Percentiles rank a stretch among this genome's conserved stretches.
Evolutionary conservation across 1,140 invertebrate genomes (phyloP).

Genomic region (Drosophila ohnishii): DNA sequence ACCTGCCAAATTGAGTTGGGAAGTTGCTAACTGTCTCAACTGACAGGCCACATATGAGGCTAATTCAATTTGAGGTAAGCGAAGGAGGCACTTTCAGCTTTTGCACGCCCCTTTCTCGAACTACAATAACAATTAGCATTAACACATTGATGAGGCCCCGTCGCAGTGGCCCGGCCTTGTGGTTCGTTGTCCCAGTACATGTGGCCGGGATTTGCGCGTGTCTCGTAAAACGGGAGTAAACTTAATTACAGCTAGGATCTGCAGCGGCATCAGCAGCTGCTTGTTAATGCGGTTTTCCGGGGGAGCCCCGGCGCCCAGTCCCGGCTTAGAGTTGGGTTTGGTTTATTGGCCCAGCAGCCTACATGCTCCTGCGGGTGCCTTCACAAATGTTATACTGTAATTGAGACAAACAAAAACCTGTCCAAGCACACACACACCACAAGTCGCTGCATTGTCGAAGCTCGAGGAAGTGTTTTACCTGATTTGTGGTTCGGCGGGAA

Average conservation of each 20-base stretch:
- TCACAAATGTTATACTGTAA: constrained; percentile 65
- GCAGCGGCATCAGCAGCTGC: constrained; percentile 39
- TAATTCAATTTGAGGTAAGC: constrained; percentile 72
- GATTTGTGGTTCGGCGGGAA: constrained; percentile 24
- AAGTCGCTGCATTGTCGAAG: constrained; percentile 15
- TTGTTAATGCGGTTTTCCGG: constrained; percentile 59
- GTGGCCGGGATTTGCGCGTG: constrained; percentile 48
- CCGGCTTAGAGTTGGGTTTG: constrained; percentile 29
- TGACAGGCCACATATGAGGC: constrained; percentile 54
- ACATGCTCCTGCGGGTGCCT: constrained; percentile 30
- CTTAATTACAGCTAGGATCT: constrained; percentile 66
- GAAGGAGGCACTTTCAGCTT: constrained; percentile 49
- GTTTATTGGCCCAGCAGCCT: constrained; percentile 49
- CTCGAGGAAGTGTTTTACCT: constrained; percentile 17
- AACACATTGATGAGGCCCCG: constrained; percentile 51
- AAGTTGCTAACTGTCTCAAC: constrained; percentile 64
- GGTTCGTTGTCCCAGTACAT: constrained; percentile 49
- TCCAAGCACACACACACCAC: neutral
- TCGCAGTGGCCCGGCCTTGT: constrained; percentile 14
- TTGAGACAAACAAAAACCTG: constrained; percentile 41
- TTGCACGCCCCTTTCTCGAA: constrained; percentile 25
- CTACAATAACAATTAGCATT: constrained; percentile 76
- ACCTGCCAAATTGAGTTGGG: constrained; percentile 70
- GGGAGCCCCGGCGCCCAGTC: neutral
- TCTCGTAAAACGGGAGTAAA: constrained; percentile 61